phyloP scores from a whole-genome alignment of 2,888 invertebrate genomes.

The Lochmaea capreae region DNA sequence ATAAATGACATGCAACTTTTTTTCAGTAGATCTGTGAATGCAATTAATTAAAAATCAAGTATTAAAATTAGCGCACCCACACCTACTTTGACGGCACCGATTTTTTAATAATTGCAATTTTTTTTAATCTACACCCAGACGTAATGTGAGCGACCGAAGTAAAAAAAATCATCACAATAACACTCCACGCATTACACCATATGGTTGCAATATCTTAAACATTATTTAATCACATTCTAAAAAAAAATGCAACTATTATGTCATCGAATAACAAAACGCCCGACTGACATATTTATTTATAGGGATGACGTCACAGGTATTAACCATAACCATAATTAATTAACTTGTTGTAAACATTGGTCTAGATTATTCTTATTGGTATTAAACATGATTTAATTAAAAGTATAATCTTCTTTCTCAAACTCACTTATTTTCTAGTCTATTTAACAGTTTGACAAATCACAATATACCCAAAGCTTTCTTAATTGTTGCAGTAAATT shows the following conservation, averaged over 20 bases:
- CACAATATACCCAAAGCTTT: too few species aligned
- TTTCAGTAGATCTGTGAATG: neutral
- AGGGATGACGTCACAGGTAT: conserved; percentile 48
- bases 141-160: neutral
- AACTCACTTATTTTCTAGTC: too few species aligned
- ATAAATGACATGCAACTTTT: neutral
- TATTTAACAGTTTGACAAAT: too few species aligned
- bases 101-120: conserved; percentile 5
- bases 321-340: conserved; percentile 35
- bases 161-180: neutral
- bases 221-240: conserved; percentile 36
- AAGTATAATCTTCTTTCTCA: too few species aligned
- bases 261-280: conserved; percentile 46
- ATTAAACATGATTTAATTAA: conserved; percentile 31
- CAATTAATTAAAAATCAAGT: neutral
- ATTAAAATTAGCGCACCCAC: neutral
- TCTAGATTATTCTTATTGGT: conserved; percentile 19
- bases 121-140: neutral
- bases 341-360: conserved; percentile 35
- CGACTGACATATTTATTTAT: conserved; percentile 39
- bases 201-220: conserved; percentile 22
- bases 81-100: neutral
- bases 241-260: conserved; percentile 49
- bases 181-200: conserved; percentile 3
- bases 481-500: too few species aligned